These are phyloP conservation scores for Polyploca ridens DNA, from an alignment of 2,888 invertebrate genomes.

Conservation along the genomic window DNA sequence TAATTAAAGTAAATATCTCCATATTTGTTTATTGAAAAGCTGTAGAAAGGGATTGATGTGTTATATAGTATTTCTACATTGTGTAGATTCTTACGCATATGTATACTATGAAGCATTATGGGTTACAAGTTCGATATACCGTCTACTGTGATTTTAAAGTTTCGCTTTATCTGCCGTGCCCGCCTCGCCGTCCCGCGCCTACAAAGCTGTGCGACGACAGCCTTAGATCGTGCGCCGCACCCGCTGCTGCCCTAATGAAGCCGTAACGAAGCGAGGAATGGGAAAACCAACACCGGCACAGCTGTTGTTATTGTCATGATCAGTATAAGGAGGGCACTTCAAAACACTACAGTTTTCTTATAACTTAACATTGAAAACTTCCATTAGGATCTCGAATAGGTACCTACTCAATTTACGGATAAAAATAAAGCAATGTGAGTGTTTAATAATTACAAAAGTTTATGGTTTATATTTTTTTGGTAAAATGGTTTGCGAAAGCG, in stretches of 20 bases:
- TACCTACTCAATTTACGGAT: slow-evolving; percentile 8
- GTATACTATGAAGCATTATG: no score
- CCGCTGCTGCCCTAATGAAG: slow-evolving; percentile 70
- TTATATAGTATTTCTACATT: no score
- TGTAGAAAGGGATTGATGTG: no score
- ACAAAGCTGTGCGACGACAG: slow-evolving; percentile 19
- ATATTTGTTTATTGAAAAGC: no score
- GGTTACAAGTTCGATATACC: no score
- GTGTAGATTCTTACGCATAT: no score
- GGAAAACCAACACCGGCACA: slow-evolving; percentile 68
- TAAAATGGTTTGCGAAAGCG: no score
- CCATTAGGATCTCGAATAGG: slow-evolving; percentile 23
- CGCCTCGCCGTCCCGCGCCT: not conserved
- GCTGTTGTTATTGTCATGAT: slow-evolving; percentile 70
- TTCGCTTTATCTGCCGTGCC: not conserved
- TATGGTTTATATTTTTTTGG: no score
- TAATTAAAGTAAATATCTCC: no score
- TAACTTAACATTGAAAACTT: slow-evolving; percentile 39
- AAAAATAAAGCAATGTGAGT: not conserved
- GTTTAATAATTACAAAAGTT: no score
- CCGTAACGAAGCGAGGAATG: slow-evolving; percentile 69
- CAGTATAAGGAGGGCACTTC: slow-evolving; percentile 54
- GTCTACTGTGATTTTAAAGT: not conserved
- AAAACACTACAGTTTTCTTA: slow-evolving; percentile 50
- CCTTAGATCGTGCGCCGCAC: slow-evolving; percentile 36